Conservation (phyloP, 2,797 vertebrate genomes). For the Phataginus tetradactyla region DNA sequence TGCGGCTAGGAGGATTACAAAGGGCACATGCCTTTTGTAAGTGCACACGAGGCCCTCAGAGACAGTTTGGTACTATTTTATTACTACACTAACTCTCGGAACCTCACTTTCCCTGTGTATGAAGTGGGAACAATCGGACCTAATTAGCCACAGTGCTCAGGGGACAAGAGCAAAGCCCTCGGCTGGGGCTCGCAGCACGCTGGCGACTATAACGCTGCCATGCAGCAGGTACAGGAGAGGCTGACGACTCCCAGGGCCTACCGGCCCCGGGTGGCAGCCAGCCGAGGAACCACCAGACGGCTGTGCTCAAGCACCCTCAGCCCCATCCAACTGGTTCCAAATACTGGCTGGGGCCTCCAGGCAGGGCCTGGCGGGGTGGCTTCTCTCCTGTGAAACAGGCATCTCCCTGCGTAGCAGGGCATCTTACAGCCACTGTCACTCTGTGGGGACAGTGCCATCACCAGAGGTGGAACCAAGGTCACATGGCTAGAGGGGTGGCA, state of each 20-base stretch:
- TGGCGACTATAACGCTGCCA: neutral
- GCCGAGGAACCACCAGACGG: neutral
- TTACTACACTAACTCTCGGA: no score
- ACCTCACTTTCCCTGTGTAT: neutral
- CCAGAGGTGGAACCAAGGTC: neutral
- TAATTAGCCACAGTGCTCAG: rapidly evolving
- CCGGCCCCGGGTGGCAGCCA: neutral
- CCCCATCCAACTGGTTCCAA: neutral
- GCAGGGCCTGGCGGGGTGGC: neutral
- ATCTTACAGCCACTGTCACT: neutral
- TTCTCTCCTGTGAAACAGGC: no score
- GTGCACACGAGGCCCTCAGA: rapidly evolving
- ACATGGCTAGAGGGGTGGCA: neutral
- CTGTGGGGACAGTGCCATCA: neutral
- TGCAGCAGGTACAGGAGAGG: neutral
- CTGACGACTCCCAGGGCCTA: neutral
- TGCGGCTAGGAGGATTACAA: rapidly evolving
- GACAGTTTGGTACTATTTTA: rapidly evolving
- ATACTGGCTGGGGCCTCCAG: neutral
- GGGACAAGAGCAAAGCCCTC: rapidly evolving
- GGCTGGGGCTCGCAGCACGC: rapidly evolving
- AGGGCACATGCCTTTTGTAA: rapidly evolving
- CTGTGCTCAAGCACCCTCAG: neutral
- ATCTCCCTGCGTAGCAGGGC: neutral
- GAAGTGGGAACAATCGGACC: neutral